Percentiles rank a stretch among this genome's conserved stretches.
These are phyloP conservation scores for Rhipidura dahli DNA, from an alignment of 2,113 vertebrate genomes.

Conservation along the genomic window DNA sequence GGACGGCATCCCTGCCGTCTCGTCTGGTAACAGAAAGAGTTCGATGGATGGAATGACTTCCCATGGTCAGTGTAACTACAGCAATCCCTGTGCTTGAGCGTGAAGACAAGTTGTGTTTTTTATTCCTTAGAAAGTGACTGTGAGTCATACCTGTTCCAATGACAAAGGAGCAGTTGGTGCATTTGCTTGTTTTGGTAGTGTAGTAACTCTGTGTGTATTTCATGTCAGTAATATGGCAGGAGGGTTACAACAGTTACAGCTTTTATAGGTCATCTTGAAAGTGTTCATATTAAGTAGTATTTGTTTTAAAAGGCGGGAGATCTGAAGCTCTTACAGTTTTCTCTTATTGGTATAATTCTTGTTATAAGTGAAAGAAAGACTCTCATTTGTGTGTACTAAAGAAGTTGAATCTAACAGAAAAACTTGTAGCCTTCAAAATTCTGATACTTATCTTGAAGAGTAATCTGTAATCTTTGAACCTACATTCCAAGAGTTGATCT, in stretches of 20 bases:
- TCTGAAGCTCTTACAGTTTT: accelerated
- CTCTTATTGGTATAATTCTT: background rate
- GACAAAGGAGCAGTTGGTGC: background rate
- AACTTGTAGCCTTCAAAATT: background rate
- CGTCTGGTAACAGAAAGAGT: slow-evolving; percentile 66
- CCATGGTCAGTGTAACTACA: slow-evolving; percentile 77
- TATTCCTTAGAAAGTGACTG: background rate
- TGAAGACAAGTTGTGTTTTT: background rate
- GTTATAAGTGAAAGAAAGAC: background rate
- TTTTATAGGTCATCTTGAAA: background rate
- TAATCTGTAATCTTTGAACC: background rate
- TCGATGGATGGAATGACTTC: slow-evolving; percentile 73
- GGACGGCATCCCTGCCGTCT: slow-evolving; percentile 71
- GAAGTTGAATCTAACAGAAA: background rate
- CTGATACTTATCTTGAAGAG: background rate
- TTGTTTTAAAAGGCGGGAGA: background rate
- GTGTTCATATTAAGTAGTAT: background rate
- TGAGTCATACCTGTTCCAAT: background rate
- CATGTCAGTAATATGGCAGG: background rate
- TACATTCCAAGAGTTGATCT: background rate
- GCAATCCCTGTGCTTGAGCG: background rate
- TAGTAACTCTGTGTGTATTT: background rate
- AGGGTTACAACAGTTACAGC: background rate
- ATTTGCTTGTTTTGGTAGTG: background rate
- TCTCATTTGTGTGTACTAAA: background rate